Conservation (phyloP, 2,113 vertebrate species). For the Gasterosteus nipponicus region DNA sequence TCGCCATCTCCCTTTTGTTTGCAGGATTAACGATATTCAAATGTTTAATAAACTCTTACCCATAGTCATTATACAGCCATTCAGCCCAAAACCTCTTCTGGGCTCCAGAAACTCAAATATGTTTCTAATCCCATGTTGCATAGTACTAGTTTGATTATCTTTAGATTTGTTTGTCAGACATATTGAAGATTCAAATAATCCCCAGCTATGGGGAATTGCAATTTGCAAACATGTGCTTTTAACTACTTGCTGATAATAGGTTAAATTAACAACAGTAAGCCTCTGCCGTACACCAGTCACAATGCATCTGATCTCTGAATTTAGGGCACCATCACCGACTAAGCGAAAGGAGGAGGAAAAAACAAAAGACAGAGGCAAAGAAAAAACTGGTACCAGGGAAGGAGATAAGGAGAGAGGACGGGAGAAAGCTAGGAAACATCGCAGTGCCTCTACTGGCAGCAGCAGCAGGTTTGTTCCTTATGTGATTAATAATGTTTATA, state of each 20-base stretch:
- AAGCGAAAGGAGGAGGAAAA: constrained; percentile 97
- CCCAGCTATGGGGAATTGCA: not conserved
- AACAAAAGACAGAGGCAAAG: constrained; percentile 92
- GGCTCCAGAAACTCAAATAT: not conserved
- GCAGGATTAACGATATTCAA: not conserved
- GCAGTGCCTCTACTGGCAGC: constrained; percentile 93
- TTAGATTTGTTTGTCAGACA: not conserved
- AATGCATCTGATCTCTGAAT: not conserved
- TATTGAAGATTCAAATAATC: not conserved
- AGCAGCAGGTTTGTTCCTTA: constrained; percentile 85
- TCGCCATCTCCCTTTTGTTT: not conserved
- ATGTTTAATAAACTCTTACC: not conserved
- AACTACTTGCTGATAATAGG: not conserved
- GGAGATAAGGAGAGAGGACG: constrained; percentile 93
- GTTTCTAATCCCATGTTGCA: not conserved
- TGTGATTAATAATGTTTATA: constrained; percentile 50
- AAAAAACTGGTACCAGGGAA: constrained; percentile 89
- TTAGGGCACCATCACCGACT: constrained; percentile 95
- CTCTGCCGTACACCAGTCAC: not conserved
- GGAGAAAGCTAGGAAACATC: constrained; percentile 91
- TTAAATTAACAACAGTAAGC: not conserved
- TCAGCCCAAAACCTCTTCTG: not conserved
- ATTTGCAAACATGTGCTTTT: not conserved
- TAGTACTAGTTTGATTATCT: not conserved
- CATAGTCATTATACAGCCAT: not conserved